Base-by-base conservation (phyloP, 2,888 invertebrate genomes). In the Yponomeuta evonymella region DNA sequence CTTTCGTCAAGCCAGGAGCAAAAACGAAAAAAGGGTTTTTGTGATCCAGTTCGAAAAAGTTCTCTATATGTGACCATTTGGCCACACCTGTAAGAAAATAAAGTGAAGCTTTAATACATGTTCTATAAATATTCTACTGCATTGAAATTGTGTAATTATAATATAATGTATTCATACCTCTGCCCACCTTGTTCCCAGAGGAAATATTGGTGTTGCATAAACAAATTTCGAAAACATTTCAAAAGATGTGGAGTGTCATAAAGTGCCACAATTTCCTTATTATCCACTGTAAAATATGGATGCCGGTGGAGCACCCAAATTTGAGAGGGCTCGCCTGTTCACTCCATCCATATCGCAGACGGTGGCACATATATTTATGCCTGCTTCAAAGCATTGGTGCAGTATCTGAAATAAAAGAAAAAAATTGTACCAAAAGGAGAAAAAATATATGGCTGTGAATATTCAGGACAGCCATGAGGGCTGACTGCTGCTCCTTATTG, bases 181-280 rank as follows among this genome's bases (percentile, higher is more conserved):
- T n/a, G 29, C 43, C 69, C 33, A 11, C 58, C 64, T 48, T 67
- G 64, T 58, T 48, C n/a, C 43, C 36, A n/a, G 68, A 72, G 48
- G 48, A 62, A 48, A 70, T 70, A 63, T 67, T 12, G 12, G 67
- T 48, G 8, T 30, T 67, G 48, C 67, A 72, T 23, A 36, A 72
- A 68, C 2, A 64, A 29, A 65, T 72, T 72, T 43, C 72, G 48
- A 48, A 68, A 70, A 43, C 72, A 71, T 67, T 72, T 72, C 36
- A 72, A n/a, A 10, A 71, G 51, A 66, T 70, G 71, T 48, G 72
- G 71, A 6, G 72, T 10, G 43, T 72, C 70, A 48, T 64, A 68
- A 3, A 72, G 29, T 23, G 71, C 15, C 11, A 72, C 65, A 36
- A 72, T 43, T 64, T 72, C 71, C 6, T n/a, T 70, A n/a, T 29